Evolutionary conservation across 2,797 vertebrate species (phyloP).

Genomic region (Gymnopithys bicolor): DNA sequence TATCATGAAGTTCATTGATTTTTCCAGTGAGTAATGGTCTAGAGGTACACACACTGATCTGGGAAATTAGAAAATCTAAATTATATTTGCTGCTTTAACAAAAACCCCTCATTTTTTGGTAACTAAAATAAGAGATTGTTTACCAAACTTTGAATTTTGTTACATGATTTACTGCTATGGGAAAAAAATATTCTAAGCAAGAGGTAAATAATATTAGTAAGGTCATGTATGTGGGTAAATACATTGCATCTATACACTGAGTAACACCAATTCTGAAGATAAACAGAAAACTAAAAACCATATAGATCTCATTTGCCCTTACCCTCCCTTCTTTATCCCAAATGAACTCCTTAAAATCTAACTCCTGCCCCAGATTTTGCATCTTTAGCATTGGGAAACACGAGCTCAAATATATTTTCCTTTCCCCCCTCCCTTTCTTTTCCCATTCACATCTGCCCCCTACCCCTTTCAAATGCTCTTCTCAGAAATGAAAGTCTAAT

Average conservation of each 20-base stretch:
- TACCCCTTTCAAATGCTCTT: accelerated
- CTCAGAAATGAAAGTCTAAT: neutral
- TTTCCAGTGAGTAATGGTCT: neutral
- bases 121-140: neutral
- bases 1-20: neutral
- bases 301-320: neutral
- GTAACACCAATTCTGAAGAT: neutral
- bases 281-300: neutral
- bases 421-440: neutral
- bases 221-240: neutral
- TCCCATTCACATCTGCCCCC: neutral
- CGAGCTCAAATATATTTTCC: neutral
- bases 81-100: neutral
- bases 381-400: neutral
- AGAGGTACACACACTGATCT: neutral
- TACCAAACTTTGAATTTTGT: neutral
- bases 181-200: neutral
- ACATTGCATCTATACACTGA: neutral
- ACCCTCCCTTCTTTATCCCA: neutral
- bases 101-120: neutral
- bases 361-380: neutral
- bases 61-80: neutral
- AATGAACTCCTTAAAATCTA: neutral
- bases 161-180: neutral
- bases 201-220: neutral